Percentiles rank a stretch among this genome's conserved stretches.
phyloP scores from a whole-genome alignment of 2,113 vertebrate genomes.

The Orcinus orca region DNA sequence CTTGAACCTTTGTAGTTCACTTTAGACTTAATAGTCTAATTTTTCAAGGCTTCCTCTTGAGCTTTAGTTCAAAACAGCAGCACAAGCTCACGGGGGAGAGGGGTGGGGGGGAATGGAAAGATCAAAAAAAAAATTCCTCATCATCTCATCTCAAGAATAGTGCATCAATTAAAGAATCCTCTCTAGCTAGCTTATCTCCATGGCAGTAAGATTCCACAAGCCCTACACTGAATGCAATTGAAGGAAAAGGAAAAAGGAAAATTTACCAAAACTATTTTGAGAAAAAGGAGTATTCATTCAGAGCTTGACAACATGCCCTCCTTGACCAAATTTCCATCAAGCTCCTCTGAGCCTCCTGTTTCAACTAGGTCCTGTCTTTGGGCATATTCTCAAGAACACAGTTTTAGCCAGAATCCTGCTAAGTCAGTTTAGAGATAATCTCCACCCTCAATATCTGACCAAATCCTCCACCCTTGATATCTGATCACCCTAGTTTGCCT shows the following conservation, averaged over 20 bases:
- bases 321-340: not conserved
- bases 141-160: not conserved
- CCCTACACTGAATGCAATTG: not conserved
- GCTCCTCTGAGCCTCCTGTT: not conserved
- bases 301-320: not conserved
- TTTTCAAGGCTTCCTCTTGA: conserved; percentile 23
- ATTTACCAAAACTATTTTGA: not conserved
- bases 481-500: not conserved
- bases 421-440: not conserved
- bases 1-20: not conserved
- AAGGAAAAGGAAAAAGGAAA: not conserved
- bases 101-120: not conserved
- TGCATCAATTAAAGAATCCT: not conserved
- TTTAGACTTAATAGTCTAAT: not conserved
- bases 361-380: not conserved
- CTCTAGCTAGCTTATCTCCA: not conserved
- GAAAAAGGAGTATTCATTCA: not conserved
- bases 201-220: not conserved
- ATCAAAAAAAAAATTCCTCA: not conserved
- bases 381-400: not conserved
- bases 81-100: not conserved
- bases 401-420: not conserved
- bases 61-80: conserved; percentile 18
- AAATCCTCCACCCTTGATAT: not conserved
- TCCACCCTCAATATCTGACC: not conserved